These are phyloP conservation scores for Toxotes jaculatrix DNA, from an alignment of 2,113 vertebrate species.

Conservation along the genomic window DNA sequence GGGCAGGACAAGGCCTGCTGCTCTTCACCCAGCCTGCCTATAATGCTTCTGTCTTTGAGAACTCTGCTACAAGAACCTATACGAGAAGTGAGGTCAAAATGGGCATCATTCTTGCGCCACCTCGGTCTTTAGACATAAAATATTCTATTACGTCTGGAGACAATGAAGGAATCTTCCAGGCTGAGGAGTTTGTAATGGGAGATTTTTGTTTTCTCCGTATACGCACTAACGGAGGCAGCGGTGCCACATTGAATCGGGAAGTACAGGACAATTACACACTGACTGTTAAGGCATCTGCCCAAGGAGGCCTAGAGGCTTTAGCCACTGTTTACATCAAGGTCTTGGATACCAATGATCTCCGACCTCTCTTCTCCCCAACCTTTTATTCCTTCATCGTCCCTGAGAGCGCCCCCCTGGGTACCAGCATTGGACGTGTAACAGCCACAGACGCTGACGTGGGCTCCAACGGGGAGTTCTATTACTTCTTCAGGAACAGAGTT, in stretches of 20 bases:
- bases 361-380: slow-evolving; percentile 96
- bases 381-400: slow-evolving; percentile 92
- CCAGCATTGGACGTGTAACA: slow-evolving; percentile 93
- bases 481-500: slow-evolving; percentile 93
- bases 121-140: slow-evolving; percentile 90
- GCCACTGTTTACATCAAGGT: slow-evolving; percentile 92
- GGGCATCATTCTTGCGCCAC: slow-evolving; percentile 89
- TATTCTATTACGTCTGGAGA: slow-evolving; percentile 93
- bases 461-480: slow-evolving; percentile 97
- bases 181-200: slow-evolving; percentile 92
- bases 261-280: slow-evolving; percentile 96
- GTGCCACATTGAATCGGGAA: slow-evolving; percentile 93
- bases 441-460: slow-evolving; percentile 97
- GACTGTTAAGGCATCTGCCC: slow-evolving; percentile 90
- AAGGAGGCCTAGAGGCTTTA: slow-evolving; percentile 91
- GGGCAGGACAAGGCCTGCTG: slow-evolving; percentile 83
- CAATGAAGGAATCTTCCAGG: slow-evolving; percentile 93
- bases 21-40: slow-evolving; percentile 93
- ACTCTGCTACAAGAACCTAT: slow-evolving; percentile 93
- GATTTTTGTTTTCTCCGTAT: slow-evolving; percentile 98
- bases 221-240: slow-evolving; percentile 93
- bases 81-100: slow-evolving; percentile 90
- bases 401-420: slow-evolving; percentile 92
- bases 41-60: slow-evolving; percentile 93
- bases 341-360: slow-evolving; percentile 96